Conservation (phyloP, 2,113 vertebrate species). For the Pelecanoides urinatrix region DNA sequence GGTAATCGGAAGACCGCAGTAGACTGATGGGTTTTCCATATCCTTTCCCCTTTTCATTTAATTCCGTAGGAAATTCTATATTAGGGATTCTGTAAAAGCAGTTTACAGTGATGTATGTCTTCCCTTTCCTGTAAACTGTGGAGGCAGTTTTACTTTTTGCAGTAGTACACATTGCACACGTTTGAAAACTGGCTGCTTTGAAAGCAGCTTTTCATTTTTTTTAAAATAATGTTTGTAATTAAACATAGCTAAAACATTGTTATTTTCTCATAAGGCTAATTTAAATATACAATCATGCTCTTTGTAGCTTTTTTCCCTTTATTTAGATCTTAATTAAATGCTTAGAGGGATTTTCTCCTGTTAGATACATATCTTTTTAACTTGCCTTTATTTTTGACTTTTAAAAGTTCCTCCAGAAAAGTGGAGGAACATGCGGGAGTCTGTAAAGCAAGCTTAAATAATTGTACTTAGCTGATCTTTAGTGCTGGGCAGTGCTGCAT, state of each 20-base stretch:
- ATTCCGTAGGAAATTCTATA: neutral
- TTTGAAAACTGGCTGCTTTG: slow-evolving; percentile 11
- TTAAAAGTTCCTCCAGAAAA: neutral
- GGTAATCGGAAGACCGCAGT: neutral
- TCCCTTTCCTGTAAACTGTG: neutral
- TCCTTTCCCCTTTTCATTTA: neutral
- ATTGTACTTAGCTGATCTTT: neutral
- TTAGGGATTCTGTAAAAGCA: neutral
- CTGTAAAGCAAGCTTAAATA: neutral
- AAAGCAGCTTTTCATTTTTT: neutral
- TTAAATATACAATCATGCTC: neutral
- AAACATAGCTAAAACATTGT: neutral
- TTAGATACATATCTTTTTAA: neutral
- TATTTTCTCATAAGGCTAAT: neutral
- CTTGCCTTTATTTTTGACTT: neutral
- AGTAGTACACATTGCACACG: neutral
- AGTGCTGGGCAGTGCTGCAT: neutral
- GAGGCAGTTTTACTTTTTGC: neutral
- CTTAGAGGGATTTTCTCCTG: neutral
- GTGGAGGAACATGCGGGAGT: neutral
- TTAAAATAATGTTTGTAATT: neutral
- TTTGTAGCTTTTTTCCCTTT: neutral
- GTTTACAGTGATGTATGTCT: neutral
- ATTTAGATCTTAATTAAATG: neutral
- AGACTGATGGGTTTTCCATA: neutral